A percentile compares a stretch with the other conserved stretches of the same genome.
Evolutionary conservation across 2,113 vertebrate species (phyloP).

Genomic region (Crotophaga sulcirostris): DNA sequence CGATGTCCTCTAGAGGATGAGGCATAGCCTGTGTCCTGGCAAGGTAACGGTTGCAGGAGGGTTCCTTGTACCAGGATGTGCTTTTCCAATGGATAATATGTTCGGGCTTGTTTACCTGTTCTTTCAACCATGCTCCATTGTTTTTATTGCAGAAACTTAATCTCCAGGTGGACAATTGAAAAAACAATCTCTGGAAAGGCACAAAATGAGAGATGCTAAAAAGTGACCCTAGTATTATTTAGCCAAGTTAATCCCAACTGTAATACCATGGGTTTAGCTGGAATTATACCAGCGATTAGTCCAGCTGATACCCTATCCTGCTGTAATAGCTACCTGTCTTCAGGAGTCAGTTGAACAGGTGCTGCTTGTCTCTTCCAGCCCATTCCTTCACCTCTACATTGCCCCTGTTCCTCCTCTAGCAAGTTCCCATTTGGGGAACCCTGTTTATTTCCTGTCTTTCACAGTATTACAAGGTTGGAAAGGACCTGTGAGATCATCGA

Average conservation of each 20-base stretch:
- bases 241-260: neutral
- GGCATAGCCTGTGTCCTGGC: neutral
- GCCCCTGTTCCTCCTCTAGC: neutral
- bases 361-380: neutral
- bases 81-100: neutral
- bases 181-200: neutral
- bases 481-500: no score
- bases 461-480: no score
- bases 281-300: conserved; percentile 6
- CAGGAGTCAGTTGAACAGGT: neutral
- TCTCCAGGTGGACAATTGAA: neutral
- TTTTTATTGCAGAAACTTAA: neutral
- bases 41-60: rapidly evolving
- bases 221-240: neutral
- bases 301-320: neutral
- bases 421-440: neutral
- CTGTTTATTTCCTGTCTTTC: neutral
- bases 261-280: neutral
- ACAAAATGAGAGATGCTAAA: neutral
- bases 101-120: neutral
- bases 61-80: neutral
- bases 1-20: neutral
- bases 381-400: neutral
- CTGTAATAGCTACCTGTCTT: neutral
- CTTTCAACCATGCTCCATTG: neutral